Conservation (phyloP, 2,888 invertebrate genomes). For the Protonemura montana region DNA sequence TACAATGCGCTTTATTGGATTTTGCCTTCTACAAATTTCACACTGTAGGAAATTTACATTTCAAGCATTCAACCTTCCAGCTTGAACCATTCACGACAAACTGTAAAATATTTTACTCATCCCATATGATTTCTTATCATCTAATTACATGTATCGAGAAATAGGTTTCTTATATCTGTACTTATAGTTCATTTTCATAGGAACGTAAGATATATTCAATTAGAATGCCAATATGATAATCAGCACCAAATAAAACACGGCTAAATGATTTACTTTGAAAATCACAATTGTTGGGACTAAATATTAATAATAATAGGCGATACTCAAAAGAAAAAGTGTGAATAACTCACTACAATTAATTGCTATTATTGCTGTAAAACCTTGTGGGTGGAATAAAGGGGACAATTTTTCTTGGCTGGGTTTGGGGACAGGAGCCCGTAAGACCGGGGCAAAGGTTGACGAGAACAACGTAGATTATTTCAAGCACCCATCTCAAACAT, state of each 20-base stretch:
- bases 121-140: conserved; percentile 8
- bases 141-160: conserved; percentile 16
- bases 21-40: not conserved
- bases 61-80: not conserved
- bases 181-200: not conserved
- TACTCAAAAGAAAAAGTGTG: not conserved
- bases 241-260: not conserved
- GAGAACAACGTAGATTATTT: too few species aligned
- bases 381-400: too few species aligned
- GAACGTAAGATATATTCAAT: not conserved
- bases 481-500: too few species aligned
- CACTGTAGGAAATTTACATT: not conserved
- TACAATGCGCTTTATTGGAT: not conserved
- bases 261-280: not conserved
- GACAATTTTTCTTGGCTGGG: too few species aligned
- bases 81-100: not conserved
- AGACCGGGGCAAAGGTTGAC: too few species aligned
- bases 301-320: not conserved
- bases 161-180: not conserved
- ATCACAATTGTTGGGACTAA: not conserved
- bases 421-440: too few species aligned
- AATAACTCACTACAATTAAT: too few species aligned
- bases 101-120: conserved; percentile 8
- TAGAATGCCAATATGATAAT: not conserved
- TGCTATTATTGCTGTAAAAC: too few species aligned